Base-by-base conservation (phyloP, 2,797 vertebrate species). In the Catostomus latipinnis region DNA sequence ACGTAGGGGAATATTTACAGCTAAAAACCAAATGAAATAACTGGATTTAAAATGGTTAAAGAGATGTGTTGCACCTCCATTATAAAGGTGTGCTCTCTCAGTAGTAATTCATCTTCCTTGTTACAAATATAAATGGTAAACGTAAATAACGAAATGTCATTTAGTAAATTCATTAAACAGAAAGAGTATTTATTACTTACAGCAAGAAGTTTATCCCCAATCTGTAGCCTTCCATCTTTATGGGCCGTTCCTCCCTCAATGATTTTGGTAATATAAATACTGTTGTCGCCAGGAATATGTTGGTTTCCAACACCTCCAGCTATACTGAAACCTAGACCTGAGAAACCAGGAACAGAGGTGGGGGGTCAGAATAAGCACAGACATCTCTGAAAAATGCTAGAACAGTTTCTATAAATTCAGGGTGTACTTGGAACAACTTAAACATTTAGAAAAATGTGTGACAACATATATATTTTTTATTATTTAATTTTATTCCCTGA, bases 311-410 rank as follows among this genome's bases (percentile, higher is more conserved):
- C 96, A 83, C 98, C 98, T 48, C 98, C 98, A 66, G 98, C 98
- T 92, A 99, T 99, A 91, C 98, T 99, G 91, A 99, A 99, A 48
- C 98, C 98, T 79, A 99, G 95, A 90, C 98, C 97, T 99, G 91
- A 54, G 34, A 84, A 2, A 34, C 34, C 49, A 81, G 46, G 52
- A 70, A 78, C 50, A 80, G 10, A 16, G 22, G 6, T 45, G 12
- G 22, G 49, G 45, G 0, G n/a, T 8, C 52, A 16, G 45, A 65
- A 69, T 22, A 63, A 53, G 60, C 18, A 14, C 6, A 68, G 11
- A 45, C 11, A 63, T 45, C 34, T 34, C 34, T 34, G 34, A 34
- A 3, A 34, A 34, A n/a, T 4, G 46, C 1, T 16, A 18, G n/a
- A 58, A 65, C 34, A 34, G 34, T 34, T 34, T 34, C 34, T 34